Evolutionary conservation across 2,797 vertebrate genomes (phyloP), one percentile per base, ranked within the genome.

Genomic region (Argentina silus): DNA sequence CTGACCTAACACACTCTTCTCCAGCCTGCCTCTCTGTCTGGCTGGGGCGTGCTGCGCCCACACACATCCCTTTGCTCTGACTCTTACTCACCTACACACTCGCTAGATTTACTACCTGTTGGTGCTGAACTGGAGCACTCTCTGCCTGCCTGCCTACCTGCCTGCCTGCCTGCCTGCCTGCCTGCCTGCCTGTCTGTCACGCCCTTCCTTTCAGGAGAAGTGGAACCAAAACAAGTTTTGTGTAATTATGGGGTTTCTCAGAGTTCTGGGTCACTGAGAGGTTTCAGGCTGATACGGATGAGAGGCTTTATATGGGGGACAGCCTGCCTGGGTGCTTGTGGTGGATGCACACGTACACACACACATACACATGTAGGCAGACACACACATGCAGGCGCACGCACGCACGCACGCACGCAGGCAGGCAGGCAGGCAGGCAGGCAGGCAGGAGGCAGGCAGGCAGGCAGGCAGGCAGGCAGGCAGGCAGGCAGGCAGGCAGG

Each of bases 181-280:
- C 45, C 48, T 71, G 42, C 53, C 47, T 72, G 27, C 7, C 48
- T 72, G n/a, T 27, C 56, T 47, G 42, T 27, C 36, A 15, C 27
- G 12, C 86, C 86, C 85, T 79, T 76, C 85, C 67, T 21, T 15
- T 15, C 89, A 79, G 56, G 83, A 76, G 87, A 78, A 90, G 83
- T 82, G 77, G 81, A 75, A 78, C 68, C 79, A 56, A 73, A 77
- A 78, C 70, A 83, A 88, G 78, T 71, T 53, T 80, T 75, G 79
- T 91, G 93, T 93, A 94, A 93, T 94, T 93, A 93, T 86, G 90
- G 87, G 84, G 86, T 90, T 70, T 75, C 93, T 92, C 74, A 88
- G 86, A 89, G 77, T 84, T 73, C 79, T 88, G 83, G 87, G 87
- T 89, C 88, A 90, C 81, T 86, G 87, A 92, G 91, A 94, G 85